Percentiles rank a stretch among this genome's conserved stretches.
Conservation (phyloP, 2,888 invertebrate species). For the Cheilosia vulpina region DNA sequence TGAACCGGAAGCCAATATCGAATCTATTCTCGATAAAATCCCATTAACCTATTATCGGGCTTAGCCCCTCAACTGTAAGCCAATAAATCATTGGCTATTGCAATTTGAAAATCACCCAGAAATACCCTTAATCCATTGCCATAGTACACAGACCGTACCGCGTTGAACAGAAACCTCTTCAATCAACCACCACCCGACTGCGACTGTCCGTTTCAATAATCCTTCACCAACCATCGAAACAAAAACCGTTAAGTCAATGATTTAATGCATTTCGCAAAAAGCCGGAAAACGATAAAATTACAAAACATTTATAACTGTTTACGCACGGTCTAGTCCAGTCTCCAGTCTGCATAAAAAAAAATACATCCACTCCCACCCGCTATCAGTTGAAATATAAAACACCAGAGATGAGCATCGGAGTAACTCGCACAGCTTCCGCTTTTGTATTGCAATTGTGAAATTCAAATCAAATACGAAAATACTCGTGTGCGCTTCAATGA, state of each 20-base stretch:
- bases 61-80: not conserved
- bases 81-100: not conserved
- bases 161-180: not conserved
- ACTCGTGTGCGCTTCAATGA: not conserved
- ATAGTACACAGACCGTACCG: not conserved
- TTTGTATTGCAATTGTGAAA: constrained; percentile 12
- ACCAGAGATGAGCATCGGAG: not conserved
- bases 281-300: constrained; percentile 63
- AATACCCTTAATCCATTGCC: constrained; percentile 8
- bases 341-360: not conserved
- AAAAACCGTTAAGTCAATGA: constrained; percentile 69
- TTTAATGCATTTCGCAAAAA: constrained; percentile 57
- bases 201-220: constrained; percentile 40
- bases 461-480: constrained; percentile 37
- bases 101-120: constrained; percentile 9
- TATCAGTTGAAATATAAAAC: constrained; percentile 49
- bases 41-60: no score
- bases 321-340: not conserved
- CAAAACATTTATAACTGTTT: constrained; percentile 55
- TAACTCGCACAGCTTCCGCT: constrained; percentile 9
- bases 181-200: no score
- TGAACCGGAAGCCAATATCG: no score
- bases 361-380: not conserved
- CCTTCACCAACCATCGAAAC: constrained; percentile 53
- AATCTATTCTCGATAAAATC: no score